Base-by-base conservation (phyloP, 2,113 vertebrate species). In the Taurulus bubalis region DNA sequence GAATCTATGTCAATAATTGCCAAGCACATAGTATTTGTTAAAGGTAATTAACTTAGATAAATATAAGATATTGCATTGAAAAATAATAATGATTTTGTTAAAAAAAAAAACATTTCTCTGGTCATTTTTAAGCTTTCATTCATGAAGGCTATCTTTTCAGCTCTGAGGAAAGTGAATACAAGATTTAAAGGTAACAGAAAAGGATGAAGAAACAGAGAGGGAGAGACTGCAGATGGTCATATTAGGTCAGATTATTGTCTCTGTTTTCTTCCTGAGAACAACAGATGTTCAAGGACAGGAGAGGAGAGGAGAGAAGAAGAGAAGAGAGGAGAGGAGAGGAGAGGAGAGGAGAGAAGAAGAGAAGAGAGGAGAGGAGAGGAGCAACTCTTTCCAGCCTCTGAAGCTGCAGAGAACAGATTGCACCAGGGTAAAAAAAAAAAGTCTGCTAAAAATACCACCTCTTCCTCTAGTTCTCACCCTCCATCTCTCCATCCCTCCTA, bases 391-490 rank as follows among this genome's bases (percentile, higher is more conserved):
- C 63, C 77, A 79, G 79, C 71, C 73, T 84, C 82, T 32, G 40
- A 86, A 80, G 77, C 87, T 77, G 83, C 83, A 82, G 80, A 84
- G 87, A 90, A 92, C 92, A 93, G 89, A 90, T 85, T 92, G 91
- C 82, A 90, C 75, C 67, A 79, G 60, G 81, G 42, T 75, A 74
- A 69, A 77, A 77, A 86, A 81, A 79, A 81, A 75, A 85, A 81
- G 87, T 71, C 79, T 85, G 84, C 91, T 93, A 93, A 94, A 93
- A 94, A 94, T 94, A 92, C 85, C 90, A 83, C 84, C 80, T 90
- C 82, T 82, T 85, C 83, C 79, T 89, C 83, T 85, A 70, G 59
- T 90, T 87, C 83, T 87, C 86, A 86, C 82, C 82, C 86, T 84
- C 84, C 75, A 79, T 87, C 78, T 85, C 82, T 89, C 69, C 65